Conservation (phyloP, 2,113 vertebrate species). For the Callionymus lyra region DNA sequence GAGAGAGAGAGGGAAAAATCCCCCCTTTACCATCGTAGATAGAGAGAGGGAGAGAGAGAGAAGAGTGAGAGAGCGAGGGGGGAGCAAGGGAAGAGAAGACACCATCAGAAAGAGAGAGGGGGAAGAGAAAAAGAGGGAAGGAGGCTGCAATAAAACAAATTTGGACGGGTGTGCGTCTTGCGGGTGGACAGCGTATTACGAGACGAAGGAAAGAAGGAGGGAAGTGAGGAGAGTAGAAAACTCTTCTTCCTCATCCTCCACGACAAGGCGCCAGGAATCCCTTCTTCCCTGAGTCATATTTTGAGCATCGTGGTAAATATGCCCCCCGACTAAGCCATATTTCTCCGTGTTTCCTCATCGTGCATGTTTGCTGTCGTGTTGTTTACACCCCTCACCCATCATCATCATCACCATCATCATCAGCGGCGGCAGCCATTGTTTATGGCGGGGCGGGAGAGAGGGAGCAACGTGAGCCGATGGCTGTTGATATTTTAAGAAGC, state of each 20-base stretch:
- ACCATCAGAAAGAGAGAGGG: constrained; percentile 43
- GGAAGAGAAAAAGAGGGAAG: constrained; percentile 52
- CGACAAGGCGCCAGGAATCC: constrained; percentile 62
- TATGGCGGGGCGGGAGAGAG: constrained; percentile 18
- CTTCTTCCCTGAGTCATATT: constrained; percentile 93
- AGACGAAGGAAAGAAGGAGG: constrained; percentile 35
- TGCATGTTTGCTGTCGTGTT: constrained; percentile 53
- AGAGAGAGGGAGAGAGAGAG: constrained; percentile 27
- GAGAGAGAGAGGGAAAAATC: constrained; percentile 17
- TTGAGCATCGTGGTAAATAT: constrained; percentile 93
- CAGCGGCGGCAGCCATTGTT: constrained; percentile 51
- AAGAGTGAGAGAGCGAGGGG: constrained; percentile 19
- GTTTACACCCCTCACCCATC: constrained; percentile 49
- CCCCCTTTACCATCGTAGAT: constrained; percentile 68
- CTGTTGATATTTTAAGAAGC: constrained; percentile 63
- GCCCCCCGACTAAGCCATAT: constrained; percentile 73
- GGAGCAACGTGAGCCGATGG: constrained; percentile 60
- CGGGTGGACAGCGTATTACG: constrained; percentile 80
- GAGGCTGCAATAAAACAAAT: constrained; percentile 92
- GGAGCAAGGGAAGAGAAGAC: constrained; percentile 44
- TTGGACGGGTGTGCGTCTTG: constrained; percentile 80
- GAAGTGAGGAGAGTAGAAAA: constrained; percentile 67
- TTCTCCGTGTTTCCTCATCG: constrained; percentile 50
- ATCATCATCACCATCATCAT: constrained; percentile 31
- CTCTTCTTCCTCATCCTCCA: constrained; percentile 54